These are phyloP conservation scores for Radopholus similis DNA, from an alignment of 1,140 invertebrate species.

Conservation along the genomic window DNA sequence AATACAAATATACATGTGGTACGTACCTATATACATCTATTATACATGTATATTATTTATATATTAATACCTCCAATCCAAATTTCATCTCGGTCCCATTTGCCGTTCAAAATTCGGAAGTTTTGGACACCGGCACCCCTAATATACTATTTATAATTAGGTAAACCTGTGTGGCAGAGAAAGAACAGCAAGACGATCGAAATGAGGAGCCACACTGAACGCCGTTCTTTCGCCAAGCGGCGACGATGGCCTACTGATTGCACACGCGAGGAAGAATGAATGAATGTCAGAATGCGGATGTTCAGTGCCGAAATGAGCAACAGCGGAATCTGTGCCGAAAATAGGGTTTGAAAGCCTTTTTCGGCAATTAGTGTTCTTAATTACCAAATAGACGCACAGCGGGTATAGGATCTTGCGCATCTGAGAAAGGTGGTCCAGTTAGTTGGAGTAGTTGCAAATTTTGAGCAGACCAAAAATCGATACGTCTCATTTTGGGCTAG, in stretches of 20 bases:
- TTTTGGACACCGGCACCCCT: neutral
- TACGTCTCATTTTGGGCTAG: constrained; percentile 28
- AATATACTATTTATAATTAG: neutral
- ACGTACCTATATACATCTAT: too few relatives aligned
- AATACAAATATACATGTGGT: too few relatives aligned
- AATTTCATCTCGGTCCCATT: neutral
- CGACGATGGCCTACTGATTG: constrained; percentile 44
- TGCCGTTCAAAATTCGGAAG: neutral
- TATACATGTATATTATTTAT: too few relatives aligned
- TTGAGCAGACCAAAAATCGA: constrained; percentile 16
- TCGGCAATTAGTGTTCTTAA: neutral
- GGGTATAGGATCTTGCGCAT: constrained; percentile 50
- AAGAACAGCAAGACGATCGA: constrained; percentile 57
- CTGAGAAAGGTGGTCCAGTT: constrained; percentile 27
- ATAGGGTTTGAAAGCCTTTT: neutral
- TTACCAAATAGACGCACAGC: constrained; percentile 43
- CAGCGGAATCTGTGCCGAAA: constrained; percentile 33
- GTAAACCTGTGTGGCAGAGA: constrained; percentile 51
- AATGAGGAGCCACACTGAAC: constrained; percentile 51
- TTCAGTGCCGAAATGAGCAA: constrained; percentile 52
- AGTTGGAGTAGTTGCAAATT: neutral
- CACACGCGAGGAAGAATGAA: constrained; percentile 27
- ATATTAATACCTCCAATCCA: neutral
- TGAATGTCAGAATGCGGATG: constrained; percentile 47
- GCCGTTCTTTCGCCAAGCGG: constrained; percentile 48